Base-by-base conservation (phyloP, 2,888 invertebrate species). In the Pyrrhia umbra region DNA sequence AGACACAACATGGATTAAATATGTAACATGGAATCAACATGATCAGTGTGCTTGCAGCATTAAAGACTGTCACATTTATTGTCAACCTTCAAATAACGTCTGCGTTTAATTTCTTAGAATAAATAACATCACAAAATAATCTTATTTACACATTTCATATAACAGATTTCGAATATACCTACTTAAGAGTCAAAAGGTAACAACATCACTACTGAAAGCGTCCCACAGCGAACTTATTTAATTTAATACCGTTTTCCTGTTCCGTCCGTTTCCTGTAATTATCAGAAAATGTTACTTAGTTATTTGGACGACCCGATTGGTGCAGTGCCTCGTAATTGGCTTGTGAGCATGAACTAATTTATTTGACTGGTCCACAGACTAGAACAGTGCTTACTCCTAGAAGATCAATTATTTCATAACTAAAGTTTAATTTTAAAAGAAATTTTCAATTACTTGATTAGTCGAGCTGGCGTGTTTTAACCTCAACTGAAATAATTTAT, bases 131-230 rank as follows among this genome's bases (percentile, higher is more conserved):
- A n/a, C 2, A 46, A 46, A 23, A n/a, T 40, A 34, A 23, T 40
- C n/a, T 40, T 42, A 68, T 25, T 58, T 40, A 68, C 46, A 40
- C 15, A 46, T 55, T 37, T 67, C 2, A 6, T 40, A 40, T 25
- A 30, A 25, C 23, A 40, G n/a, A 10, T 10, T 18, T 8, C 30
- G 40, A 13, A 37, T n/a, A 37, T n/a, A 37, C 23, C 23, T 23
- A 23, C 37, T 43, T 18, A n/a, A 2, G 10, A 46, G 15, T 46
- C 37, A 56, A 30, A 23, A 23, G 18, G n/a, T 21, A 23, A 21
- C 9, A n/a, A 15, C 16, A 23, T 52, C 40, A 13, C 10, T 21
- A 20, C 15, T 52, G 52, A 9, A 39, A 25, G 30, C 37, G 43
- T 15, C 6, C 1, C 18, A 4, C 37, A 18, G 18, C 15, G 1